Evolutionary conservation across 2,888 invertebrate species (phyloP), one percentile per base, ranked within the genome.

Genomic region (Sepioteuthis lessoniana): DNA sequence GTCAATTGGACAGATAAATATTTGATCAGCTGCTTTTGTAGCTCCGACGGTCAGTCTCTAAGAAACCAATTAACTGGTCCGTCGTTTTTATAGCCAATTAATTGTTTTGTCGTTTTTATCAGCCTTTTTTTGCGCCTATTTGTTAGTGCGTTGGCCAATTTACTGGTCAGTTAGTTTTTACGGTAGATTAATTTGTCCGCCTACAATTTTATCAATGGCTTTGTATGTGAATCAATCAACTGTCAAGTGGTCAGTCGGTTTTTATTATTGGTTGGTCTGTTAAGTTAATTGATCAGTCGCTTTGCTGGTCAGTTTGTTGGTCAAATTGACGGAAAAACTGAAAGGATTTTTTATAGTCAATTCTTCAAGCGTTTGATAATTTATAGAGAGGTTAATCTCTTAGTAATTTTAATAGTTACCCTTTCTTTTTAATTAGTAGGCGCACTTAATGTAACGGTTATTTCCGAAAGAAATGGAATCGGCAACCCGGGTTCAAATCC

Each of bases 1-100:
- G 76, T 76, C 25, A 76, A 76, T 19, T 76, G n/a, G n/a, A 35
- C n/a, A 35, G 76, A 2, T n/a, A 35, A n/a, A 13, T 35, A 35
- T 76, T 76, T 76, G n/a, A n/a, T 35, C 35, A 35, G 16, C 35
- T 13, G 76, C 76, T 42, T 76, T 76, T 76, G n/a, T 35, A n/a
- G n/a, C 76, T 76, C 10, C 13, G 76, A 0, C 31, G 76, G 31
- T n/a, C 76, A 76, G 31, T 76, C 76, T 31, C 76, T 76, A 76
- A n/a, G 76, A 76, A 76, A 76, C 13, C n/a, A n/a, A 76, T 76
- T 35, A 76, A 76, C 16, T 76, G 76, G 76, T 76, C 76, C n/a
- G 76, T 76, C 76, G n/a, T n/a, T n/a, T 60, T 76, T 76, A 76
- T 76, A 76, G 76, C 76, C 76, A 76, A 76, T 76, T 76, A 76